Evolutionary conservation across 2,888 invertebrate genomes (phyloP).

Genomic region (Matsumyia berberina): DNA sequence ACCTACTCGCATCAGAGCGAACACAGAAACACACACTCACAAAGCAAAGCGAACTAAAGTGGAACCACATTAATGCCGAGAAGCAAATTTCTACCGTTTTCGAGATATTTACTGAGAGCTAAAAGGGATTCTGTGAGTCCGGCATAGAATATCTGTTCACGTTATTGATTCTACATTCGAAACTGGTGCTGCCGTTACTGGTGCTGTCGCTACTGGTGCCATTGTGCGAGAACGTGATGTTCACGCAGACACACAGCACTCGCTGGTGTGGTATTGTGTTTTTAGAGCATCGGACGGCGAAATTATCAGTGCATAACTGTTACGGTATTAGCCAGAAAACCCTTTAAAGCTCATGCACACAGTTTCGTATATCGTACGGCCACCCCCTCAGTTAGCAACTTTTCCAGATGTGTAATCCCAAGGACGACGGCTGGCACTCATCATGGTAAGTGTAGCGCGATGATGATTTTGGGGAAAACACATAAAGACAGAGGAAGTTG

Average conservation of each 20-base stretch:
- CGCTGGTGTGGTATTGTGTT: slow-evolving; percentile 46
- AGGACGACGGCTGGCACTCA: slow-evolving; percentile 69
- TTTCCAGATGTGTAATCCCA: slow-evolving; percentile 68
- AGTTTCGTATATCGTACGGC: not conserved
- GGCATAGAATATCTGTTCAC: slow-evolving; percentile 1
- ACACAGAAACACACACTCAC: not conserved
- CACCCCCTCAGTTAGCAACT: slow-evolving; percentile 38
- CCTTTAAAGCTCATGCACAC: slow-evolving; percentile 25
- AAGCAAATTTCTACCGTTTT: slow-evolving; percentile 22
- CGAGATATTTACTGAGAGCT: slow-evolving; percentile 42
- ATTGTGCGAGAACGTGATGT: slow-evolving; percentile 28
- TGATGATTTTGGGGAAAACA: slow-evolving; percentile 65
- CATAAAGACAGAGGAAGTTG: slow-evolving; percentile 56
- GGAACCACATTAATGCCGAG: slow-evolving; percentile 33
- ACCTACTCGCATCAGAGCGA: not conserved
- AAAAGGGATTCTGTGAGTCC: slow-evolving; percentile 27
- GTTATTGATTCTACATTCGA: slow-evolving; percentile 58
- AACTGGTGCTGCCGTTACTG: slow-evolving; percentile 17
- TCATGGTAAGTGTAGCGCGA: slow-evolving; percentile 67
- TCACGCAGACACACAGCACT: not conserved
- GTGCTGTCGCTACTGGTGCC: slow-evolving; percentile 1
- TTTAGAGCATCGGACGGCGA: slow-evolving; percentile 46
- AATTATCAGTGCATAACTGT: slow-evolving; percentile 74
- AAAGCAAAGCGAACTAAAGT: slow-evolving; percentile 22
- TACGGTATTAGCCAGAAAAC: slow-evolving; percentile 47